Base-by-base conservation (phyloP, 2,797 vertebrate species). In the Poecilia picta region DNA sequence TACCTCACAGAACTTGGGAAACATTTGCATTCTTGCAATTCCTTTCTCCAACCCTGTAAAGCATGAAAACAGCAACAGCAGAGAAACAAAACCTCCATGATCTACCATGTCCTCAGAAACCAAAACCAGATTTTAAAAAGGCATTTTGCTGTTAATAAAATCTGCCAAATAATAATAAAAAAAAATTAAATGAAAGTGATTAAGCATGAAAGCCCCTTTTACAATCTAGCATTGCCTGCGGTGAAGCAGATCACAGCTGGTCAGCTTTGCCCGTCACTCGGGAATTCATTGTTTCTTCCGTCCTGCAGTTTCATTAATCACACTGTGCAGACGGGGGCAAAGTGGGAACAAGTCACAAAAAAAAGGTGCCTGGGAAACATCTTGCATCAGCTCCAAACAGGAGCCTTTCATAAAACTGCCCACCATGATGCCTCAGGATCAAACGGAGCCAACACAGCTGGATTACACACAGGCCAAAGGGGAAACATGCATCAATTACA, bases 231-330 rank as follows among this genome's bases (percentile, higher is more conserved):
- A 74, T 77, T 85, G 80, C 81, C 80, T 86, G 84, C 85, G 85
- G 85, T 89, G 88, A 80, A 23, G 76, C 64, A 70, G 73, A 77
- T 80, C 45, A 43, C 88, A 75, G 76, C 82, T 72, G 80, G 88
- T 73, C 79, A 83, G 82, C 78, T 91, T 33, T 36, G 70, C 68
- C 77, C 66, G 81, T 83, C 87, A 77, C 86, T 77, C 41, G 82
- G 89, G 92, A 93, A 87, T 84, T 81, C 84, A 90, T 93, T 93
- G 88, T 91, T 88, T 73, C 31, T n/a, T 77, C 81, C 23, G 8
- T 82, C 83, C 83, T 74, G 86, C 80, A 72, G 77, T 85, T 88
- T 85, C 86, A 93, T 92, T 91, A 91, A 89, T 92, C 89, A 89
- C 78, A 75, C 41, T 0, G 59, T 71, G 81, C 83, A 83, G 79